Percentiles rank a stretch among this genome's conserved stretches.
These are phyloP conservation scores for Mercenaria mercenaria DNA, from an alignment of 1,140 invertebrate genomes.

Conservation along the genomic window DNA sequence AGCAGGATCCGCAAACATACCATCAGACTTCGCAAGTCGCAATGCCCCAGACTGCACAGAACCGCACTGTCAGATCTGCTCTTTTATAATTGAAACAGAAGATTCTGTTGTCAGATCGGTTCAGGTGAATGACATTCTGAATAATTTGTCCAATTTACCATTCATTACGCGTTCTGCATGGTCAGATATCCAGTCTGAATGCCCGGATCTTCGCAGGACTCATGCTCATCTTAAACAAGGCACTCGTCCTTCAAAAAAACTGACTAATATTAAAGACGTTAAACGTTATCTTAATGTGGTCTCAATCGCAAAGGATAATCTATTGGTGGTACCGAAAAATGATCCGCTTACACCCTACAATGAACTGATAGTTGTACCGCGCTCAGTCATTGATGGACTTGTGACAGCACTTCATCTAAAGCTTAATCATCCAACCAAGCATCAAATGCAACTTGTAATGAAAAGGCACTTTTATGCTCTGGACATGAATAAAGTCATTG, in stretches of 20 bases:
- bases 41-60: too few species aligned
- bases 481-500: slow-evolving; percentile 44
- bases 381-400: slow-evolving; percentile 38
- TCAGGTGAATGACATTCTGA: too few species aligned
- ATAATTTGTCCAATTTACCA: too few species aligned
- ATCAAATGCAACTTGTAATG: slow-evolving; percentile 43
- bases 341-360: neutral
- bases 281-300: neutral
- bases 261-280: slow-evolving; percentile 39
- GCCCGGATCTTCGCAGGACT: slow-evolving; percentile 46
- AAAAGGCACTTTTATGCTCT: slow-evolving; percentile 66
- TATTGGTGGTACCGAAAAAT: slow-evolving; percentile 57
- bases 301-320: slow-evolving; percentile 52
- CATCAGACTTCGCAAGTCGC: too few species aligned
- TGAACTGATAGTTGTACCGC: slow-evolving; percentile 64
- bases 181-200: slow-evolving; percentile 55
- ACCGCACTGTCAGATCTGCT: too few species aligned
- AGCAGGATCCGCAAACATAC: too few species aligned
- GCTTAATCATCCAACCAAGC: slow-evolving; percentile 57
- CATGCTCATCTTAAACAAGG: slow-evolving; percentile 60
- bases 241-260: slow-evolving; percentile 66
- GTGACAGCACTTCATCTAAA: slow-evolving; percentile 64
- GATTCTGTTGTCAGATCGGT: too few species aligned
- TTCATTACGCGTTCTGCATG: too few species aligned
- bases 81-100: too few species aligned